These are phyloP conservation scores for Wasmannia auropunctata DNA, from an alignment of 1,140 invertebrate genomes.

Conservation along the genomic window DNA sequence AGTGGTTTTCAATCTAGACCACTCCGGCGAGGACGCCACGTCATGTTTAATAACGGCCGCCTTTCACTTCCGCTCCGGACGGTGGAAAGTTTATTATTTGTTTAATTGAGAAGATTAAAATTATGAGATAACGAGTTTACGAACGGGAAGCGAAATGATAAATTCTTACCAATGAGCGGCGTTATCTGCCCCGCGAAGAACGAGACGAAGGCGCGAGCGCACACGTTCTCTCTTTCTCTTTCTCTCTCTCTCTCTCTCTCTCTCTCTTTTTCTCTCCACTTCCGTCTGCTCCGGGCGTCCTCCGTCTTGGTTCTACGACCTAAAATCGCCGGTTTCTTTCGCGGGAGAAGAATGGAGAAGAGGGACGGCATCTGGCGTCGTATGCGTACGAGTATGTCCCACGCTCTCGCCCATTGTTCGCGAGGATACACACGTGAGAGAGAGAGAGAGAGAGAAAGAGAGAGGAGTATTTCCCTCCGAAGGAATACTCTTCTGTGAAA, in stretches of 20 bases:
- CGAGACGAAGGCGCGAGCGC: neutral
- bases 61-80: constrained; percentile 26
- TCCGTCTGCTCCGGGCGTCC: constrained; percentile 16
- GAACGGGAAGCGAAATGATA: neutral
- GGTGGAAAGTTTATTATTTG: constrained; percentile 11
- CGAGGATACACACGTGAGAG: constrained; percentile 65
- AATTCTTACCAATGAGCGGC: neutral
- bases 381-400: constrained; percentile 72
- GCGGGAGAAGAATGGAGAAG: constrained; percentile 36
- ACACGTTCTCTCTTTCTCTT: neutral
- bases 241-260: neutral
- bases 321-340: constrained; percentile 59
- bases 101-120: neutral
- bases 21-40: neutral
- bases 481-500: constrained; percentile 43
- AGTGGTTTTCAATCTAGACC: neutral
- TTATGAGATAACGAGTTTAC: neutral
- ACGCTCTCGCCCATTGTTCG: constrained; percentile 77
- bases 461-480: constrained; percentile 65
- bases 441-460: no score
- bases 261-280: neutral
- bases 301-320: constrained; percentile 42
- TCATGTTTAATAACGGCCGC: neutral
- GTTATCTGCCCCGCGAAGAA: neutral
- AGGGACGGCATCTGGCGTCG: constrained; percentile 63